These are phyloP conservation scores for Odobenus rosmarus DNA, from an alignment of 2,113 vertebrate species.

Conservation along the genomic window DNA sequence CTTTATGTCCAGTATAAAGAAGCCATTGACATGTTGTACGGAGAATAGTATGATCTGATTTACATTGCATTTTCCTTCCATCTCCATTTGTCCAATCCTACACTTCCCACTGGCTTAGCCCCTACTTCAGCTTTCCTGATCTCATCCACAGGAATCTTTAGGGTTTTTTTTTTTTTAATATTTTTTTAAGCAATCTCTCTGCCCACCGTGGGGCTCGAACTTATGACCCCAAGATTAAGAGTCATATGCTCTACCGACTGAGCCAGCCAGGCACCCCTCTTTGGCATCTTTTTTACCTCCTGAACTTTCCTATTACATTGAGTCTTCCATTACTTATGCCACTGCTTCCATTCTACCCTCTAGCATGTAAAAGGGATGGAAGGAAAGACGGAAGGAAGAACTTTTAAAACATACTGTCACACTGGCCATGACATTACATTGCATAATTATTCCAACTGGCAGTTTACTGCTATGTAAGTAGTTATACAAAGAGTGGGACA, in stretches of 20 bases:
- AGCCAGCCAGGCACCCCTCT: neutral
- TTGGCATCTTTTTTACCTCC: neutral
- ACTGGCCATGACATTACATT: neutral
- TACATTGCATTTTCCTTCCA: neutral
- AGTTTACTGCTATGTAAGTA: neutral
- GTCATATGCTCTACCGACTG: neutral
- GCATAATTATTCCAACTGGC: neutral
- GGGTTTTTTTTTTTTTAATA: neutral
- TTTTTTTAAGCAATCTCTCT: neutral
- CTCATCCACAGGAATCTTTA: neutral
- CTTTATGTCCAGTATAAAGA: neutral
- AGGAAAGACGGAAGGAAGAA: neutral
- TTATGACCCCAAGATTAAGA: neutral
- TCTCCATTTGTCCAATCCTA: neutral
- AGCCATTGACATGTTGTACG: neutral
- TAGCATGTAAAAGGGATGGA: neutral
- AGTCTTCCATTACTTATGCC: neutral
- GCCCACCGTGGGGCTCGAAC: neutral
- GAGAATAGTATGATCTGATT: neutral
- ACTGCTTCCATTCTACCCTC: neutral
- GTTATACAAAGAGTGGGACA: neutral
- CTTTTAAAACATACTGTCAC: neutral
- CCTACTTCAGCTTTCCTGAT: neutral
- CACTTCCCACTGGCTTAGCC: neutral
- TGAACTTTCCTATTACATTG: neutral